A percentile compares a stretch with the other conserved stretches of the same genome.
Conservation (phyloP, 2,113 vertebrate species). For the Cygnus atratus region DNA sequence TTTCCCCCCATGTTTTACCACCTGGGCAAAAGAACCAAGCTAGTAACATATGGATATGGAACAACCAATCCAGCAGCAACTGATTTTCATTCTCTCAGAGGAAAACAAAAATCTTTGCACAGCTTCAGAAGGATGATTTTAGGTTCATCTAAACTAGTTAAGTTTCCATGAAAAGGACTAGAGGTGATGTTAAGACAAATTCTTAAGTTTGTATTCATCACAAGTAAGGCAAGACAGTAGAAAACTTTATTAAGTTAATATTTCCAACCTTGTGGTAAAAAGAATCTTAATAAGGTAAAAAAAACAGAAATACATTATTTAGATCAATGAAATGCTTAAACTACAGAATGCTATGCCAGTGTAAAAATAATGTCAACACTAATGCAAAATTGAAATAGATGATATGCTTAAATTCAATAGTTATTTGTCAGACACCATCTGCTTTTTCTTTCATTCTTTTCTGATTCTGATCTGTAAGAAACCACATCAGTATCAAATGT, state of each 20-base stretch:
- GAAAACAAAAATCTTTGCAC: background rate
- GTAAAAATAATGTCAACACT: background rate
- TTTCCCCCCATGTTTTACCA: background rate
- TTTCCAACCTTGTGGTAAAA: background rate
- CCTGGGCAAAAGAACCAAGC: background rate
- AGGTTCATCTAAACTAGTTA: background rate
- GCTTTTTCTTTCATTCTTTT: slow-evolving; percentile 73
- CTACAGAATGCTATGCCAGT: background rate
- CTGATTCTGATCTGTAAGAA: slow-evolving; percentile 76
- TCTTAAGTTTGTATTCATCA: background rate
- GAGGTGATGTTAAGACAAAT: background rate
- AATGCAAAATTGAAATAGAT: background rate
- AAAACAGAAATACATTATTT: background rate
- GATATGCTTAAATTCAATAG: slow-evolving; percentile 28
- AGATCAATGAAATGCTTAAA: background rate
- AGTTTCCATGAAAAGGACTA: background rate
- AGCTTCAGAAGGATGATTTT: background rate
- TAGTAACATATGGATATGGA: background rate
- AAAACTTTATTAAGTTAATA: background rate
- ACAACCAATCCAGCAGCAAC: background rate
- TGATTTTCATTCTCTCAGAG: background rate
- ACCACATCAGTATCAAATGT: slow-evolving; percentile 86
- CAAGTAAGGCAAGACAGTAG: background rate
- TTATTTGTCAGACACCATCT: slow-evolving; percentile 64
- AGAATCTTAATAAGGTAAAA: background rate